phyloP scores from a whole-genome alignment of 2,888 invertebrate species.

The Oxystoma pomonae region DNA sequence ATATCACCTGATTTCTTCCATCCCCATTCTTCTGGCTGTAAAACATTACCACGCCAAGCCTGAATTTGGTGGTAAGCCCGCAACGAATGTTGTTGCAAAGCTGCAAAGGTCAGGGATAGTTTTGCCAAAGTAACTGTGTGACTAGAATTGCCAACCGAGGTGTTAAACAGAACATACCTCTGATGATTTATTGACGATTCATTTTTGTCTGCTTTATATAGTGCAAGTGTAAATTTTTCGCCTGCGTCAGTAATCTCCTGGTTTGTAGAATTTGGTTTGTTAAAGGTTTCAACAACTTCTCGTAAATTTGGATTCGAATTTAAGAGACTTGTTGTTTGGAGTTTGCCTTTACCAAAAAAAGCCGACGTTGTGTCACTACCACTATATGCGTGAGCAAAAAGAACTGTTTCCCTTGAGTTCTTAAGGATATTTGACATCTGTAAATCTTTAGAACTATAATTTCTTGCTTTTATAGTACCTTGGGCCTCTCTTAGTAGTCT shows the following conservation, averaged over 20 bases:
- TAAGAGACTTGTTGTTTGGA: not conserved
- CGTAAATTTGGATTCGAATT: constrained; percentile 6
- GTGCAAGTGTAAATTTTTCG: constrained; percentile 11
- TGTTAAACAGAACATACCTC: not conserved
- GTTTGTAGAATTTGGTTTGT: constrained; percentile 6
- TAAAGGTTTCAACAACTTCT: constrained; percentile 5
- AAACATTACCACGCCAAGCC: not conserved
- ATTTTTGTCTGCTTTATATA: constrained; percentile 2
- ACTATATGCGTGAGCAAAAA: constrained; percentile 12
- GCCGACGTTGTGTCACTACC: constrained; percentile 10
- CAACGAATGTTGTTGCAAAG: not conserved
- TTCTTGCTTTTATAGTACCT: constrained; percentile 10
- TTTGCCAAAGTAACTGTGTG: not conserved
- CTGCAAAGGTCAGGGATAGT: not conserved
- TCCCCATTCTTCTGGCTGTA: not conserved
- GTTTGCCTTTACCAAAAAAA: constrained; percentile 9
- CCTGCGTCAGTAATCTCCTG: constrained; percentile 4
- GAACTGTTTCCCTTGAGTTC: constrained; percentile 7
- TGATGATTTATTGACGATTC: not conserved
- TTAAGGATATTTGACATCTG: constrained; percentile 8
- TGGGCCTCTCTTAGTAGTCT: constrained; percentile 5
- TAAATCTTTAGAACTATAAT: constrained; percentile 9
- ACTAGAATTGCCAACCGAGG: not conserved
- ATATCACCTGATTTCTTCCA: not conserved
- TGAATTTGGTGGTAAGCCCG: not conserved